phyloP scores from a whole-genome alignment of 2,888 invertebrate genomes.

The Hemithea aestivaria region DNA sequence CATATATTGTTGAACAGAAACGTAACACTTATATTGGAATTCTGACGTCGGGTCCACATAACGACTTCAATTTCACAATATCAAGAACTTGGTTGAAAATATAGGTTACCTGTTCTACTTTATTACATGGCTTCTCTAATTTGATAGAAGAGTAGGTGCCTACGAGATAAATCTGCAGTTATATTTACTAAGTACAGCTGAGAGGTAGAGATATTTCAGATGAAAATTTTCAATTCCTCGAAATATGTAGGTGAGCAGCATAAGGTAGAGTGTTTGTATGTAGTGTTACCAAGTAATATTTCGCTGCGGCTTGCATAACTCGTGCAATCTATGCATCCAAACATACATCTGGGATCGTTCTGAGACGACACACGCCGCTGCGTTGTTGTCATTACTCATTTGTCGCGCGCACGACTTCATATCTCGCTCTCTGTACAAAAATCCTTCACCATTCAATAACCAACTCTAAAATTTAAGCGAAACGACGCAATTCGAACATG shows the following conservation, averaged over 20 bases:
- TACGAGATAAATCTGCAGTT: constrained; percentile 2
- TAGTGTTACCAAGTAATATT: constrained; percentile 44
- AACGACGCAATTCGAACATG: constrained; percentile 38
- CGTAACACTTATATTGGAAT: no score
- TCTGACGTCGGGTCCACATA: no score
- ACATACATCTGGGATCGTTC: constrained; percentile 69
- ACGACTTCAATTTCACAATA: no score
- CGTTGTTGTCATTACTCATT: constrained; percentile 77
- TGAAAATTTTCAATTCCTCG: no score
- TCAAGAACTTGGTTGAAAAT: no score
- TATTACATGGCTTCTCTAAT: no score
- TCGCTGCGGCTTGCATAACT: constrained; percentile 57
- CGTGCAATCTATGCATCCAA: constrained; percentile 57
- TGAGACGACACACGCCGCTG: constrained; percentile 61
- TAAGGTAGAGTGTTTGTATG: constrained; percentile 39
- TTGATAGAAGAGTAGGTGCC: no score
- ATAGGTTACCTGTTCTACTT: no score
- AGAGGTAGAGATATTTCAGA: constrained; percentile 28
- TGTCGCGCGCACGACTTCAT: constrained; percentile 71
- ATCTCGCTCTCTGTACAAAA: constrained; percentile 52
- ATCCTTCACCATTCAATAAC: constrained; percentile 45
- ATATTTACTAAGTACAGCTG: constrained; percentile 8
- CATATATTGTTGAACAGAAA: neutral
- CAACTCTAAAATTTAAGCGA: constrained; percentile 44
- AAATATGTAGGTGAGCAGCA: no score